Conservation (phyloP, 2,888 invertebrate species). For the Flabesymbios commensalis region DNA sequence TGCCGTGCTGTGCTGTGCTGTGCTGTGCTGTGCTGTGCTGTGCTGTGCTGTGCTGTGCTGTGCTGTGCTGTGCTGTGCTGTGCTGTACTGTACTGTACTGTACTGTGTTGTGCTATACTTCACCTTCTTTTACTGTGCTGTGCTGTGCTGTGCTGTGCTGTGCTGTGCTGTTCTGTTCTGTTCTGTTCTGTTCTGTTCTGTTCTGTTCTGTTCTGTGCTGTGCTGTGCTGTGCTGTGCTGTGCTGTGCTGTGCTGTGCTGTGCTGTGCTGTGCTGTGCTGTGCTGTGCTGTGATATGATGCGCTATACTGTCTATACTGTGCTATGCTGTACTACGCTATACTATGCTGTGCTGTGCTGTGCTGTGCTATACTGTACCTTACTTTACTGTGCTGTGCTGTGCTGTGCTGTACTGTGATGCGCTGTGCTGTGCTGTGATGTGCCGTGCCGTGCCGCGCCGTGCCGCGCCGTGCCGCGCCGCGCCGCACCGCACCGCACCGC, state of each 20-base stretch:
- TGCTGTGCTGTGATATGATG: too few relatives aligned
- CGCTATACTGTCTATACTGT: conserved; percentile 1
- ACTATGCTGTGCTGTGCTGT: conserved; percentile 9
- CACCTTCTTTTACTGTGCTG: background rate
- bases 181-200: background rate
- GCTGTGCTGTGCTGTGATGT: conserved; percentile 3
- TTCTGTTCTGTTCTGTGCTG: background rate
- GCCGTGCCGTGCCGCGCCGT: background rate
- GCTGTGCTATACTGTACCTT: background rate
- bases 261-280: background rate
- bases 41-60: background rate
- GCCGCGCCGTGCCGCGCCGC: background rate
- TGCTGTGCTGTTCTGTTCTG: background rate
- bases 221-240: background rate
- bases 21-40: background rate
- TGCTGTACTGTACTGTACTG: background rate
- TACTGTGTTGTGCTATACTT: background rate
- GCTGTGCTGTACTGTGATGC: conserved; percentile 10
- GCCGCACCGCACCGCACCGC: background rate
- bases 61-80: background rate
- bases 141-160: background rate
- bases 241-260: background rate
- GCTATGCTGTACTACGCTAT: conserved; percentile 8
- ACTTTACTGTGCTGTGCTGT: conserved; percentile 7
- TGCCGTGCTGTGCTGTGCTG: background rate